Conservation (phyloP, 2,113 vertebrate species). For the Malurus alboscapulatus region DNA sequence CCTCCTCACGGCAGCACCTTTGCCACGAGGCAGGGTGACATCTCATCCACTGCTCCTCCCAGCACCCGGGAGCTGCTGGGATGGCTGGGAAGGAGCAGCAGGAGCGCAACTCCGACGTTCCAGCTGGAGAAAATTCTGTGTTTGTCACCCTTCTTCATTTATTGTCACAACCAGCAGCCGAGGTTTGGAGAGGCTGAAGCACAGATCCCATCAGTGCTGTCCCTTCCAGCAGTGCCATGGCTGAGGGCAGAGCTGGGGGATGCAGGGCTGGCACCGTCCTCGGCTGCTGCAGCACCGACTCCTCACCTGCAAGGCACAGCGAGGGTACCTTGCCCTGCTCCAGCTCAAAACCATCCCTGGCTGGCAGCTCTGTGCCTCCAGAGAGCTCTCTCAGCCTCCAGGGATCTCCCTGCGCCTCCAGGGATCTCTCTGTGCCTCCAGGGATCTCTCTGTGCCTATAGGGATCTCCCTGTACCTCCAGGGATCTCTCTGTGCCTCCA, state of each 20-base stretch:
- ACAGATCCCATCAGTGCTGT: accelerated
- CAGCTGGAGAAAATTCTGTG: neutral
- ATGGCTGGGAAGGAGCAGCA: neutral
- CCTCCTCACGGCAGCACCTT: neutral
- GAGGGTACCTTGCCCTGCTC: neutral
- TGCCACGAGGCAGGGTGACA: neutral
- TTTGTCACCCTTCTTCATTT: neutral
- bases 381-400: no score
- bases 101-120: accelerated
- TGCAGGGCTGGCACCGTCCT: neutral
- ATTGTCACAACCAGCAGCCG: neutral
- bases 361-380: neutral
- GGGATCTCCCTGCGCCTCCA: no score
- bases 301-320: neutral
- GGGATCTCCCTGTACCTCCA: no score
- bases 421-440: no score
- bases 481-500: no score
- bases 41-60: neutral
- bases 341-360: neutral
- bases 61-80: neutral
- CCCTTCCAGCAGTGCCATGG: accelerated
- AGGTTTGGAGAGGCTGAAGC: neutral
- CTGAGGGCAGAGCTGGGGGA: neutral
- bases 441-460: no score
- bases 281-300: accelerated